These are phyloP conservation scores for Pedetes capensis DNA, from an alignment of 2,113 vertebrate genomes.

Conservation along the genomic window DNA sequence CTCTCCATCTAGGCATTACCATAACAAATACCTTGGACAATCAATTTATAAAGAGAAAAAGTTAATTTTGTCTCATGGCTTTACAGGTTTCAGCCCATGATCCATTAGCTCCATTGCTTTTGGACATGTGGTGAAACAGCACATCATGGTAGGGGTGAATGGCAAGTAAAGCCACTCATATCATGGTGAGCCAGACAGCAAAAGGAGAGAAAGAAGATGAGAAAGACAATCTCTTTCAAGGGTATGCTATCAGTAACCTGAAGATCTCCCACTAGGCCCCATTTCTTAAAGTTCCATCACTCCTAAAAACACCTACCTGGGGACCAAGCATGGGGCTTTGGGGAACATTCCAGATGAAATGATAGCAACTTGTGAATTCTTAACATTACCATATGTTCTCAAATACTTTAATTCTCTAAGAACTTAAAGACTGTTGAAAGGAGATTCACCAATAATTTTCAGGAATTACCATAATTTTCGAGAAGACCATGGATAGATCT, in stretches of 20 bases:
- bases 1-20: neutral
- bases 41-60: neutral
- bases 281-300: neutral
- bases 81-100: neutral
- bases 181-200: neutral
- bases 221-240: neutral
- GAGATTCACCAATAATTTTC: neutral
- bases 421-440: neutral
- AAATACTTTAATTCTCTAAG: constrained; percentile 19
- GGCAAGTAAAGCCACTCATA: too few species aligned
- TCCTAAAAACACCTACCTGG: neutral
- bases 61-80: neutral
- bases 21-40: neutral
- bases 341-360: neutral
- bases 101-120: neutral
- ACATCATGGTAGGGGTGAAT: too few species aligned
- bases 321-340: too few species aligned
- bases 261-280: neutral
- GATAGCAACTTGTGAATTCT: neutral
- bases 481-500: neutral
- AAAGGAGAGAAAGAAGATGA: neutral
- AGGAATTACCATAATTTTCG: neutral
- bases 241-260: too few species aligned
- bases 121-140: too few species aligned
- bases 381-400: neutral